Evolutionary conservation across 2,797 vertebrate species (phyloP), one percentile per base, ranked within the genome.

Genomic region (Jordanella pulchra): DNA sequence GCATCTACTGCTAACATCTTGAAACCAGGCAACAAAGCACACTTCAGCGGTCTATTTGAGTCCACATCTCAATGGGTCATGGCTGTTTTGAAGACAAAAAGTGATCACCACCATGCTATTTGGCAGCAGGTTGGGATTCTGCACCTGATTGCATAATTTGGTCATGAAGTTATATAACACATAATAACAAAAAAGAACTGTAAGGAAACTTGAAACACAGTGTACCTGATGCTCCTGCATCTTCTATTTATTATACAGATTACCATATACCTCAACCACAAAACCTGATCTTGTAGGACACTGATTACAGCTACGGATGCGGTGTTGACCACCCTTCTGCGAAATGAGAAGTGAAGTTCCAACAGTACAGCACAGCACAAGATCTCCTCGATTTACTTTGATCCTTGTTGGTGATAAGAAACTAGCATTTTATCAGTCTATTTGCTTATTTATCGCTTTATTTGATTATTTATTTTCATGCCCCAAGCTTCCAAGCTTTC

Each of bases 281-380:
- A 47, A 75, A 69, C 79, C 67, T 53, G 44, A 72, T 77, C 74
- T 75, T 86, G 85, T 77, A 75, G 67, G 77, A 83, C 68, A 48
- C 84, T 79, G 89, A 91, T 89, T 89, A 88, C 72, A 87, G 77
- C 76, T 30, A 3, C 15, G 67, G 63, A 65, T 69, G 82, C 78
- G 80, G 83, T 50, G 69, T 65, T 79, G 88, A 71, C 67, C 79
- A 80, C 67, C 85, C 88, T 88, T 80, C 88, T 91, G 91, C 50
- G 84, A 93, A 93, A 94, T 93, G 83, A 93, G 88, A 93, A 86
- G 85, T 81, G 44, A 67, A 73, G 30, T 50, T 77, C 55, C 71
- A 42, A 51, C 51, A 25, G 51, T 42, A 51, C 51, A 25, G 51
- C 74, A 32, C 58, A n/a, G 55, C 51, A 15, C 23, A 23, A 84